phyloP scores from a whole-genome alignment of 2,113 vertebrate genomes.

The Upupa epops region DNA sequence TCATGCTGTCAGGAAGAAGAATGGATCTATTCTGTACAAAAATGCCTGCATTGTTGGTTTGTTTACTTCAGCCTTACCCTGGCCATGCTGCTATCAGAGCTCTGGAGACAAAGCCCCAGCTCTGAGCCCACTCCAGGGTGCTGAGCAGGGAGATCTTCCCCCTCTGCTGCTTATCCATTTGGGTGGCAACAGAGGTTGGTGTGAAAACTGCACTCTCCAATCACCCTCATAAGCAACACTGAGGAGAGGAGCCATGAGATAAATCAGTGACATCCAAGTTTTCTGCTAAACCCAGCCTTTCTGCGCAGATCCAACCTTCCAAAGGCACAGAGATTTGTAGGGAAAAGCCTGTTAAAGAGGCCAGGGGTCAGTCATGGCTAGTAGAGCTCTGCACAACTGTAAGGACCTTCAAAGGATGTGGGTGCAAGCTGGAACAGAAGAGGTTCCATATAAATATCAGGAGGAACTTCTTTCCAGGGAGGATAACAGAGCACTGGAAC shows the following conservation, averaged over 20 bases:
- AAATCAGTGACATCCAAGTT: neutral
- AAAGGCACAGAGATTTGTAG: neutral
- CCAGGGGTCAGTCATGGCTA: neutral
- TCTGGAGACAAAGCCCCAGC: constrained; percentile 60
- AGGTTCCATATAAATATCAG: too few relatives aligned
- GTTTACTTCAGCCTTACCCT: constrained; percentile 72
- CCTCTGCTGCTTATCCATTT: neutral
- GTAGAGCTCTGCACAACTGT: neutral
- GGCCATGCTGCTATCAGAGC: constrained; percentile 46
- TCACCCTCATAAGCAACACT: neutral
- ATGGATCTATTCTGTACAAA: constrained; percentile 70
- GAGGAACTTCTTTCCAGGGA: too few relatives aligned
- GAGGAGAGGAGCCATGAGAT: neutral
- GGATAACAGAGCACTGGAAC: too few relatives aligned
- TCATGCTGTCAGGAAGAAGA: constrained; percentile 68
- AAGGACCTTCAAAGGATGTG: neutral
- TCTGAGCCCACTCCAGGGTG: neutral
- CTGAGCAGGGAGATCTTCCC: neutral
- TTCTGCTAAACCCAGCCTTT: neutral
- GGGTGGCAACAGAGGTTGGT: neutral
- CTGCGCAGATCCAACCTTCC: neutral
- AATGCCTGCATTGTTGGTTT: constrained; percentile 74
- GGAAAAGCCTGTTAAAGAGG: neutral
- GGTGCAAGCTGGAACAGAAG: too few relatives aligned
- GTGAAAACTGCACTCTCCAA: neutral